Percentiles rank a stretch among this genome's conserved stretches.
These are phyloP conservation scores for Corvus cornix DNA, from an alignment of 2,113 vertebrate species.

Conservation along the genomic window DNA sequence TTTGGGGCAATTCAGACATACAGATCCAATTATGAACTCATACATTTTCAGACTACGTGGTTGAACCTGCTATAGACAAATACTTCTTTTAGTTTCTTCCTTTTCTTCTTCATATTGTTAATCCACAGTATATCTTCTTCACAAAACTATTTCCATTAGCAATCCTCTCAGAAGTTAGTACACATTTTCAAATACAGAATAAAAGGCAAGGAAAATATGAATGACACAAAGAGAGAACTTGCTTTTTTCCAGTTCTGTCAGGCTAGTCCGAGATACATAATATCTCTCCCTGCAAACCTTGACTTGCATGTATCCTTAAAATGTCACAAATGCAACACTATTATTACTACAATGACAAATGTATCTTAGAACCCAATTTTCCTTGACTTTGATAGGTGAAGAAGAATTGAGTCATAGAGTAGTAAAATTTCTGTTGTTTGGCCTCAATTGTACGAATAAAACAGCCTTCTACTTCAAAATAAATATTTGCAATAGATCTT, in stretches of 20 bases:
- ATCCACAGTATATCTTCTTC: not conserved
- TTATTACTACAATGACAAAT: not conserved
- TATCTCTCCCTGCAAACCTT: not conserved
- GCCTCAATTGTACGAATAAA: not conserved
- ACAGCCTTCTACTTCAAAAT: not conserved
- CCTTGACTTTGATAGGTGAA: not conserved
- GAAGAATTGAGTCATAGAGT: not conserved
- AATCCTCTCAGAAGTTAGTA: not conserved
- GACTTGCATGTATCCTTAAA: not conserved
- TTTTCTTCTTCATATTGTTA: not conserved
- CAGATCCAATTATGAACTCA: not conserved
- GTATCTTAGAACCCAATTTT: not conserved
- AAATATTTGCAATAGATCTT: not conserved
- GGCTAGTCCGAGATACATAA: not conserved
- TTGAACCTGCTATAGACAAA: not conserved
- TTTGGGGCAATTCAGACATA: not conserved
- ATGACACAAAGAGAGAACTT: not conserved
- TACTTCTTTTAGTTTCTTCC: not conserved
- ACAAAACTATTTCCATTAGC: not conserved
- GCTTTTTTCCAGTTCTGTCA: not conserved
- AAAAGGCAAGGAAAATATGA: not conserved
- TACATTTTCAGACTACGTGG: not conserved
- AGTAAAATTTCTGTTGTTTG: not conserved
- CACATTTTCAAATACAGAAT: not conserved
- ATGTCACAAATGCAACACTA: not conserved